These are phyloP conservation scores for Melipona beecheii DNA, from an alignment of 2,888 invertebrate genomes.

Conservation along the genomic window DNA sequence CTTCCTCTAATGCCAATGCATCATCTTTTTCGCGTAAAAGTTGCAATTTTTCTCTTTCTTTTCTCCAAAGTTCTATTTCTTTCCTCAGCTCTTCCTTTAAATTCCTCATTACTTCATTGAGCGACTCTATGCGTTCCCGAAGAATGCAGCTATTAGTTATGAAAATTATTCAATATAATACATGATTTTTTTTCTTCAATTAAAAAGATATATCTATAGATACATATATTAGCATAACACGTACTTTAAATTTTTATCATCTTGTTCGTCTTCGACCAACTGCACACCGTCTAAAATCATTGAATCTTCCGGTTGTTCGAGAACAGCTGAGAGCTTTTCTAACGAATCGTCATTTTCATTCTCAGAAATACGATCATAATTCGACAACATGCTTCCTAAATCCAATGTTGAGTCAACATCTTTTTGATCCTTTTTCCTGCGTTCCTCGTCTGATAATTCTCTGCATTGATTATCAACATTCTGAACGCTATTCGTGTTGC, in stretches of 20 bases:
- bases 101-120: conserved; percentile 75
- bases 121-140: conserved; percentile 74
- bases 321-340: conserved; percentile 68
- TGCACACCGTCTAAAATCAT: conserved; percentile 3
- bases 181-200: not conserved
- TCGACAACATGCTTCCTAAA: conserved; percentile 56
- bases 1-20: conserved; percentile 71
- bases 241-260: conserved; percentile 39
- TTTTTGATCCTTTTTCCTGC: conserved; percentile 13
- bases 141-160: conserved; percentile 65
- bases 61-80: conserved; percentile 80
- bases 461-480: conserved; percentile 28
- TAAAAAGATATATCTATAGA: not conserved
- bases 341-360: conserved; percentile 68
- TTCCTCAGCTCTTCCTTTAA: conserved; percentile 76
- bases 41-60: conserved; percentile 78
- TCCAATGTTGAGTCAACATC: conserved; percentile 56
- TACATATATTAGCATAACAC: not conserved
- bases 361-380: conserved; percentile 42
- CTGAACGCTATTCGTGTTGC: conserved; percentile 21
- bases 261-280: not conserved
- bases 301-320: conserved; percentile 70
- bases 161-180: conserved; percentile 13
- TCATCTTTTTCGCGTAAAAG: conserved; percentile 67
- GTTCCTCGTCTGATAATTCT: conserved; percentile 30